Evolutionary conservation across 2,113 vertebrate species (phyloP).

Genomic region (Pelecanoides urinatrix): DNA sequence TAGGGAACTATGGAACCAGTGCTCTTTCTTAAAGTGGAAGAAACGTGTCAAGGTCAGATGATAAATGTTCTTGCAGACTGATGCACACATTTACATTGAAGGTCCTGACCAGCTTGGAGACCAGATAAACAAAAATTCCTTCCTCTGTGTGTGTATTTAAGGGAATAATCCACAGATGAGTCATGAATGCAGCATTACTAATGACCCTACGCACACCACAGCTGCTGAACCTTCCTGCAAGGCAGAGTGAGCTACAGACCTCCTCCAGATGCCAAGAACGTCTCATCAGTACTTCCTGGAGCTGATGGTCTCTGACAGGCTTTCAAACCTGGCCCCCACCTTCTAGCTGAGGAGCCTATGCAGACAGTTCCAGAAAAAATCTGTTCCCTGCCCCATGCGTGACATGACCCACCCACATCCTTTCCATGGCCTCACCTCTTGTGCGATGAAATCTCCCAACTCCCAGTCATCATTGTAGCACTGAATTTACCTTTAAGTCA

Average conservation of each 20-base stretch:
- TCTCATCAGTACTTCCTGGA: neutral
- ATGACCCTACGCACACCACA: slow-evolving; percentile 60
- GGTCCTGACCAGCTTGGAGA: neutral
- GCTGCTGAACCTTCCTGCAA: slow-evolving; percentile 49
- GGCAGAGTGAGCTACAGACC: slow-evolving; percentile 21
- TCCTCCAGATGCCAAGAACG: slow-evolving; percentile 14
- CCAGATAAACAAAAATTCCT: slow-evolving; percentile 12
- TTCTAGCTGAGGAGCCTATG: neutral
- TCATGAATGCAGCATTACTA: slow-evolving; percentile 56
- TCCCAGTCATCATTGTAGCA: neutral
- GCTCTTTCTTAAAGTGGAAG: neutral
- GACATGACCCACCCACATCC: neutral
- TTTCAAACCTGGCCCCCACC: neutral
- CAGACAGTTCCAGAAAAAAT: neutral
- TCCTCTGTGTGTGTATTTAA: slow-evolving; percentile 15
- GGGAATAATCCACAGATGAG: slow-evolving; percentile 50
- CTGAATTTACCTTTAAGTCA: neutral
- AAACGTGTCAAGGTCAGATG: neutral
- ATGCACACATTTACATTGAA: neutral
- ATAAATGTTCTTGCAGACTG: neutral
- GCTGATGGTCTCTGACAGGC: neutral
- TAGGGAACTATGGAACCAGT: neutral
- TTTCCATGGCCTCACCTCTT: neutral
- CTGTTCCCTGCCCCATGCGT: neutral
- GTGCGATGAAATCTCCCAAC: neutral